phyloP scores from a whole-genome alignment of 2,888 invertebrate species.

The Heliconius sara region DNA sequence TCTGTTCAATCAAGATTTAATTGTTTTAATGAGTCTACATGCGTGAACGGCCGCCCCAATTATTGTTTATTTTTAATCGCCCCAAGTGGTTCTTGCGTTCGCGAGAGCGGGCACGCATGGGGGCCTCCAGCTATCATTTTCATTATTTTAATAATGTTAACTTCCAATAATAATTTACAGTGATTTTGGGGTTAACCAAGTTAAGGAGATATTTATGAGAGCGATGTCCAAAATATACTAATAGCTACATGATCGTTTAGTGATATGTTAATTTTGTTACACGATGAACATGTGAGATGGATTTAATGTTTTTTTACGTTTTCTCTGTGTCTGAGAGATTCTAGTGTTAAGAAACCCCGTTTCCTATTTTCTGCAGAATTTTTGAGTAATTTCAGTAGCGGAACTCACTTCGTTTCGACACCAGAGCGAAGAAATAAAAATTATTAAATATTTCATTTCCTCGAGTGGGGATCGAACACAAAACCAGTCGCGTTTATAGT shows the following conservation, averaged over 20 bases:
- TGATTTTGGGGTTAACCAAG: slow-evolving; percentile 84
- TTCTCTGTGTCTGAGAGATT: too few relatives aligned
- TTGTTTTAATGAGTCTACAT: slow-evolving; percentile 84
- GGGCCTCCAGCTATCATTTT: slow-evolving; percentile 81
- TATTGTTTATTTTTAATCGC: slow-evolving; percentile 85
- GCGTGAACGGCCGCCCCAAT: slow-evolving; percentile 84
- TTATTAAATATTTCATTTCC: too few relatives aligned
- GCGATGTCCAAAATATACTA: slow-evolving; percentile 67
- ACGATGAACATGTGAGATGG: background rate
- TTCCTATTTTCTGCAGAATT: too few relatives aligned
- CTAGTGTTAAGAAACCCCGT: too few relatives aligned
- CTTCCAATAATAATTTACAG: slow-evolving; percentile 84
- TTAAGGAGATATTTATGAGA: slow-evolving; percentile 81
- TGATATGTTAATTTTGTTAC: slow-evolving; percentile 58
- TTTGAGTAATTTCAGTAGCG: too few relatives aligned
- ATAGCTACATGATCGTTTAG: slow-evolving; percentile 72
- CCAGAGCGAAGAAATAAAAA: too few relatives aligned
- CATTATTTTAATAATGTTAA: slow-evolving; percentile 85
- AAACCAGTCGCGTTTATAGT: too few relatives aligned
- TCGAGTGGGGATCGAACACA: too few relatives aligned
- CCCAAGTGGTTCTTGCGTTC: slow-evolving; percentile 83
- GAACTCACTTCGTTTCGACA: too few relatives aligned
- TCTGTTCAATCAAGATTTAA: slow-evolving; percentile 85
- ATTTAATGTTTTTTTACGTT: background rate
- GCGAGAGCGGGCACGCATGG: slow-evolving; percentile 83